A percentile compares a stretch with the other conserved stretches of the same genome.
Evolutionary conservation across 2,888 invertebrate species (phyloP).

Genomic region (Tholera decimalis): DNA sequence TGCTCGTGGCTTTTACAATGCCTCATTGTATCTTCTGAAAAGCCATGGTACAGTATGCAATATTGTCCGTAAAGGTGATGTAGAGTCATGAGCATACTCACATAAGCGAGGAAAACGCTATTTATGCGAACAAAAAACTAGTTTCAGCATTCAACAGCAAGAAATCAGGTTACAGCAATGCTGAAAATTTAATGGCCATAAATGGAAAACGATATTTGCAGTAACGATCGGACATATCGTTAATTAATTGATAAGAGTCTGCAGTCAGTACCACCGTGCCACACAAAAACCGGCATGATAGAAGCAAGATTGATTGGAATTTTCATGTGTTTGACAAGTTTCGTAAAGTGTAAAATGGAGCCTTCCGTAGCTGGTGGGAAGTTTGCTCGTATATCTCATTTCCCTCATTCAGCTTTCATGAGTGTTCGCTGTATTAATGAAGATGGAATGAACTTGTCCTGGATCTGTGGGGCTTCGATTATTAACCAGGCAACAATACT

Average conservation of each 20-base stretch:
- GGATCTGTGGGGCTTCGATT: conserved; percentile 62
- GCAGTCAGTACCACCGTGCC: neutral
- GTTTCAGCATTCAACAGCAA: neutral
- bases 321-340: neutral
- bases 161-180: neutral
- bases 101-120: neutral
- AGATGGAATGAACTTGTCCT: conserved; percentile 5
- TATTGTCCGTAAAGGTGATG: no score
- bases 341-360: conserved; percentile 17
- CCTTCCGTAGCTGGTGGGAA: conserved; percentile 40
- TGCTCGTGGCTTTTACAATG: no score
- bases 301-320: conserved; percentile 6
- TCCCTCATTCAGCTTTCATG: conserved; percentile 55
- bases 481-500: conserved; percentile 54
- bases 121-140: neutral
- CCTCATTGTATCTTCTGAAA: neutral
- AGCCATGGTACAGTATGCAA: neutral
- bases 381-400: conserved; percentile 15
- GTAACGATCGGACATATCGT: conserved; percentile 14
- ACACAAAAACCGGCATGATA: conserved; percentile 15
- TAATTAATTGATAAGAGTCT: conserved; percentile 39
- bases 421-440: conserved; percentile 22
- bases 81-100: neutral
- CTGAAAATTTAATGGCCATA: conserved; percentile 15
- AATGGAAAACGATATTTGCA: conserved; percentile 24